Evolutionary conservation across 2,888 invertebrate genomes (phyloP).

Genomic region (Heteropelma amictum): DNA sequence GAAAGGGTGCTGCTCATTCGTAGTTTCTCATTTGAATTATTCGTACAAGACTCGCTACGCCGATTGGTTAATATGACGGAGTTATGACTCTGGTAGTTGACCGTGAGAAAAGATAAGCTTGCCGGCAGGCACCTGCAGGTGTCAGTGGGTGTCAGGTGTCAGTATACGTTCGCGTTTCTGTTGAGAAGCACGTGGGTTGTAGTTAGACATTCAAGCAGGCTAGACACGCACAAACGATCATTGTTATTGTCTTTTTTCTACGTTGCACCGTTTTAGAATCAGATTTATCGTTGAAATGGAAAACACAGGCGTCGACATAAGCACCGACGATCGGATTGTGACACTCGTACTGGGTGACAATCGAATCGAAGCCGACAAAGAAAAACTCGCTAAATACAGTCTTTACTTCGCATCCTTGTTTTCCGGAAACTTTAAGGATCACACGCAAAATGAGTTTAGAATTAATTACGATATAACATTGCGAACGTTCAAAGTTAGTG

Average conservation of each 20-base stretch:
- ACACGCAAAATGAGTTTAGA: conserved; percentile 61
- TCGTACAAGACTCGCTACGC: no score
- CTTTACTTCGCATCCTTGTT: conserved; percentile 68
- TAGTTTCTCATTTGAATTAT: no score
- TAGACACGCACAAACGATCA: no score
- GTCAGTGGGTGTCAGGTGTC: no score
- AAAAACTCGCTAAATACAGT: conserved; percentile 64
- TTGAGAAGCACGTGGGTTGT: background rate
- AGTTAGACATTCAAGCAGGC: no score
- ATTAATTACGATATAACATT: conserved; percentile 67
- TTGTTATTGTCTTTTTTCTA: no score
- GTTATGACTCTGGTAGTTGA: background rate
- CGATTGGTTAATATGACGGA: no score
- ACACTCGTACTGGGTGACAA: conserved; percentile 60
- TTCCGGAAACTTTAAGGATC: conserved; percentile 67
- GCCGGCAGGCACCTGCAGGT: no score
- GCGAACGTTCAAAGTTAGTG: conserved; percentile 64
- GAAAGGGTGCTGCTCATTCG: no score
- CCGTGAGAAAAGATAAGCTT: no score
- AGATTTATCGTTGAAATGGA: conserved; percentile 19
- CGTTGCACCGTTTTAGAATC: background rate
- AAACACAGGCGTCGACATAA: background rate
- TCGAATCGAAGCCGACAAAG: conserved; percentile 60
- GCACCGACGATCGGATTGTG: conserved; percentile 43
- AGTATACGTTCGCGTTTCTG: conserved; percentile 1